Evolutionary conservation across 1,140 invertebrate genomes (phyloP), one percentile per base, ranked within the genome.

Genomic region (Caenorhabditis brenneri): DNA sequence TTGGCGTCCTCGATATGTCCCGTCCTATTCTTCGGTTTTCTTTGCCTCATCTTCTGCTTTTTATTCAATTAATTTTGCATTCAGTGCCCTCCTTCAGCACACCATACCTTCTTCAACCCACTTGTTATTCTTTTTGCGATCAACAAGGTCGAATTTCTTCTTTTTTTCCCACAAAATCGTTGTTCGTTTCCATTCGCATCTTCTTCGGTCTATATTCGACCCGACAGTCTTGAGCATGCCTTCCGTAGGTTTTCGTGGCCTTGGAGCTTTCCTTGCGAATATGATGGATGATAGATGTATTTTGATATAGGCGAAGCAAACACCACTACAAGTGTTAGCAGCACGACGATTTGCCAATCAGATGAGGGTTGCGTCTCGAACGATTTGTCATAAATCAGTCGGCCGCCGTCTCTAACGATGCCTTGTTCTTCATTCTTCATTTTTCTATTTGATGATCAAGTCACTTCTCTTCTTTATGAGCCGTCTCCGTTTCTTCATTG

Each of bases 331-430:
- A 65, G 58, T 74, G 36, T 46, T 74, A 74, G 65, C 36, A 74
- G 65, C 53, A 36, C 19, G n/a, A 51, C 31, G 36, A 74, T 74
- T 46, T 74, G 65, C 65, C 65, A 74, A 74, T 74, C 65, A 46
- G 33, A 74, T 36, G 15, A n/a, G n/a, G 58, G 31, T 74, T 74
- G 36, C 65, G 65, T 74, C 36, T 24, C 33, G 22, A 74, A 74
- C 65, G 65, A 74, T 74, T 74, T 74, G 65, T 74, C 65, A 42
- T 74, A 74, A 74, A 74, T 74, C 65, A 74, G 65, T 74, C 65
- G 65, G 36, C n/a, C 65, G 22, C 2, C 22, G 24, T 55, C 53
- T 55, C 22, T 55, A 55, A 74, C 65, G 33, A 22, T 65, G 31
- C 31, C 29, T 31, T 19, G 65, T 39, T 39, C n/a, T n/a, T 42